Base-by-base conservation (phyloP, 37 sponge, comb jelly and placozoan genomes). In the Tethya wilhelma region DNA sequence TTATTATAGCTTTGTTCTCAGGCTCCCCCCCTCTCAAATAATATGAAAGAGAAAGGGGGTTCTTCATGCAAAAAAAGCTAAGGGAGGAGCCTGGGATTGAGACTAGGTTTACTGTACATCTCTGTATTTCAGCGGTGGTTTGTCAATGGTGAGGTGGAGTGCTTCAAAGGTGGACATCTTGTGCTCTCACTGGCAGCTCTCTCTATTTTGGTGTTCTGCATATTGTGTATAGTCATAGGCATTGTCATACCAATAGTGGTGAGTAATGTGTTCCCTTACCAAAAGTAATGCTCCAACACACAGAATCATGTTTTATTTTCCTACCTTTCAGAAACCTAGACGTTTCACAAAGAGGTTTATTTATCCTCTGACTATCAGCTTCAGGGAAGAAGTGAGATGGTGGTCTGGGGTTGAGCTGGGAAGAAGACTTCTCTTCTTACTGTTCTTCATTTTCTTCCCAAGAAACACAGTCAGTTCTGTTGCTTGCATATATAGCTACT, bases 381-480 rank as follows among this genome's bases (percentile, higher is more conserved):
- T 78, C 38, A 82, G 74, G 55, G 69, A 91, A 7, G 45, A 79
- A 64, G 62, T 40, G 42, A 84, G 30, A 9, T 93, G 85, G 85
- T 93, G 85, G 82, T 44, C 67, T 43, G 39, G 71, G 22, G 73
- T 93, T 34, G 93, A 93, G 20, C 85, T 88, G 2, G 60, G 62
- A 26, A 77, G 89, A 56, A 75, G 89, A 71, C 32, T 85, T 8
- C n/a, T 84, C 9, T 45, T 88, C 22, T 20, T 93, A 20, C 67
- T 85, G 23, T 37, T 88, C 25, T 55, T 88, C 3, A 68, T 88
- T 43, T 46, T 85, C 1, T 85, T 93, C 43, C 93, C 93, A 38
- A n/a, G 77, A 31, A 84, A 88, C 22, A 59, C 64, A 53, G 93
- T 93, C 42, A 58, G 81, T 33, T 23, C 12, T 60, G n/a, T 26